phyloP scores from a whole-genome alignment of 2,113 vertebrate genomes.

The Grallaria varia region DNA sequence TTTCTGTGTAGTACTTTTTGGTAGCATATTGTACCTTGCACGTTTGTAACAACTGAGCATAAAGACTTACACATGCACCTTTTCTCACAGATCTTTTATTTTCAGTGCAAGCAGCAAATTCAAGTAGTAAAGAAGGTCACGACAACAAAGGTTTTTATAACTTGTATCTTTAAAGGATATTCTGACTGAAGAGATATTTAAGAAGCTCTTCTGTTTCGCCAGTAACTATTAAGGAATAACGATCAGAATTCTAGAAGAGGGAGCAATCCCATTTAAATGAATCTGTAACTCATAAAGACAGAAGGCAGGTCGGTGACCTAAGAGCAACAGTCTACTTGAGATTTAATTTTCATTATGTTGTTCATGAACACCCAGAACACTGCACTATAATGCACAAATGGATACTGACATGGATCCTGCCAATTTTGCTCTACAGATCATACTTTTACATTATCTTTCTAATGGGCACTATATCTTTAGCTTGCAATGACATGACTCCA shows the following conservation, averaged over 20 bases:
- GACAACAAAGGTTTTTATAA: slow-evolving; percentile 70
- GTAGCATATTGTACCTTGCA: slow-evolving; percentile 35
- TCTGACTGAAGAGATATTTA: slow-evolving; percentile 64
- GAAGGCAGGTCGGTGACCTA: slow-evolving; percentile 80
- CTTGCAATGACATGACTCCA: slow-evolving; percentile 92
- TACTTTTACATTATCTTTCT: slow-evolving; percentile 92
- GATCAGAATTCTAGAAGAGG: slow-evolving; percentile 71
- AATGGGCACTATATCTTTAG: slow-evolving; percentile 87
- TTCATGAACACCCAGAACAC: slow-evolving; percentile 89
- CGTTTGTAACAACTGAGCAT: slow-evolving; percentile 32
- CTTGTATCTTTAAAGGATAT: slow-evolving; percentile 75
- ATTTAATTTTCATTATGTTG: slow-evolving; percentile 92
- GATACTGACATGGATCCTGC: slow-evolving; percentile 97
- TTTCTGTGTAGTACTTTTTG: neutral
- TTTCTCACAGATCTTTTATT: slow-evolving; percentile 74
- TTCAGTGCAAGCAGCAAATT: slow-evolving; percentile 78
- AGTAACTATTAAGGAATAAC: slow-evolving; percentile 69
- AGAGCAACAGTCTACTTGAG: slow-evolving; percentile 73
- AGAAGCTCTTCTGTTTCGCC: slow-evolving; percentile 65
- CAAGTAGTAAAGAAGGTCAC: slow-evolving; percentile 73
- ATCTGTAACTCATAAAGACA: slow-evolving; percentile 70
- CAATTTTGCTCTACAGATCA: slow-evolving; percentile 92
- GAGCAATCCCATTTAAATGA: slow-evolving; percentile 63
- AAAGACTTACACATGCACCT: slow-evolving; percentile 64
- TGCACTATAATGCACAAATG: slow-evolving; percentile 99